Conservation (phyloP, 1,140 invertebrate genomes). For the Aporrectodea caliginosa region DNA sequence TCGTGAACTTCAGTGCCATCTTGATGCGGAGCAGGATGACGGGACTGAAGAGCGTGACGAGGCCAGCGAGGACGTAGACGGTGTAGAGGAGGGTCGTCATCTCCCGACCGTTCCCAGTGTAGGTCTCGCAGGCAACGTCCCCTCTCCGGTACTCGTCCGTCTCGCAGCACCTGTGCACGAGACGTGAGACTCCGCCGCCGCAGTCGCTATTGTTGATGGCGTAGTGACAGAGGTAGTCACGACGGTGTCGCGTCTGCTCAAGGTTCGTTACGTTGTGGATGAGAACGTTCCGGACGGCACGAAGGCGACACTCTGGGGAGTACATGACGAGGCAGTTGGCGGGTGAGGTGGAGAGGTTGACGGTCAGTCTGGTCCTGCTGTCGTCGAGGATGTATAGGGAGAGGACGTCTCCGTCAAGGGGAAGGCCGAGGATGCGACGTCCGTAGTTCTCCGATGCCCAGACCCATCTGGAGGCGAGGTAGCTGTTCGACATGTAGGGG, state of each 20-base stretch:
- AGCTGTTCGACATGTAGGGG: slow-evolving; percentile 31
- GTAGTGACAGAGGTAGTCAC: slow-evolving; percentile 31
- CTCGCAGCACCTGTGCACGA: slow-evolving; percentile 29
- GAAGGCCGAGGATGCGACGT: slow-evolving; percentile 24
- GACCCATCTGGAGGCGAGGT: slow-evolving; percentile 23
- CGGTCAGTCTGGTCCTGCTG: neutral
- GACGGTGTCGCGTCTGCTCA: neutral
- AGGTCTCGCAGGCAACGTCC: neutral
- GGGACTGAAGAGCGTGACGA: slow-evolving; percentile 30
- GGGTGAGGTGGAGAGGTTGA: neutral
- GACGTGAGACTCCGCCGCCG: neutral
- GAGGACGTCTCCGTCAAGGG: slow-evolving; percentile 30
- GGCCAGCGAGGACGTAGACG: slow-evolving; percentile 19
- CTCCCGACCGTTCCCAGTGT: neutral
- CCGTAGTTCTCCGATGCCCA: slow-evolving; percentile 26
- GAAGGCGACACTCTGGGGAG: slow-evolving; percentile 27
- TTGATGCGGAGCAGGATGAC: slow-evolving; percentile 28
- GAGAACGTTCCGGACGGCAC: slow-evolving; percentile 13
- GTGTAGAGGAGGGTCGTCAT: slow-evolving; percentile 15
- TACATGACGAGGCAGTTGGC: slow-evolving; percentile 17
- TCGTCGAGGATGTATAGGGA: slow-evolving; percentile 23
- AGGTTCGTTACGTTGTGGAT: slow-evolving; percentile 24
- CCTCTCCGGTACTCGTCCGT: slow-evolving; percentile 16
- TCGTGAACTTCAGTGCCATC: slow-evolving; percentile 21
- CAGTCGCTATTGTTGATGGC: slow-evolving; percentile 4